Conservation (phyloP, 2,797 vertebrate species). For the Hafferia zeledoni region DNA sequence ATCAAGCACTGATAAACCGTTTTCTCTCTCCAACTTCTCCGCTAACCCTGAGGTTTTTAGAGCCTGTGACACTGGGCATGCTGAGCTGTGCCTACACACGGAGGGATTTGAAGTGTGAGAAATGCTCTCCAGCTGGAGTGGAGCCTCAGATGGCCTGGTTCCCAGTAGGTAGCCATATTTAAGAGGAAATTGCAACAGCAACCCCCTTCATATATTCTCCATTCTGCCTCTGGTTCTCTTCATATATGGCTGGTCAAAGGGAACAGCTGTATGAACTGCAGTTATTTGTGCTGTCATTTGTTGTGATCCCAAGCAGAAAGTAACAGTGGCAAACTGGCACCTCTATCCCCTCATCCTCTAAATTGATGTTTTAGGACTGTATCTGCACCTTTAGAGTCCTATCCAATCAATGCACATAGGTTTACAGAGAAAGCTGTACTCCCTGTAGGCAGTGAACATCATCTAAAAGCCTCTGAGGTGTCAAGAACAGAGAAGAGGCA, state of each 20-base stretch:
- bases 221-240: neutral
- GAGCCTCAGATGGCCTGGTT: neutral
- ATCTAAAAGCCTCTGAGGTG: neutral
- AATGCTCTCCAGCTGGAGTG: neutral
- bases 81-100: rapidly evolving
- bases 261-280: neutral
- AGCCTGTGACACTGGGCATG: neutral
- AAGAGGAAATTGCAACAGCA: neutral
- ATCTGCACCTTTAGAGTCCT: neutral
- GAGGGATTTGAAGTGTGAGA: neutral
- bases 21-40: neutral
- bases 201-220: neutral
- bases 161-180: neutral
- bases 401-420: neutral
- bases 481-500: neutral
- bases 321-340: neutral
- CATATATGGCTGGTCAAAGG: neutral
- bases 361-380: neutral
- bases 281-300: neutral
- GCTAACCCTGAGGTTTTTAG: neutral
- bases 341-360: neutral
- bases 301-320: neutral
- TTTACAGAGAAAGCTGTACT: neutral
- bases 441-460: neutral
- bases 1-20: neutral